These are phyloP conservation scores for Guaruba guarouba DNA, from an alignment of 2,113 vertebrate genomes.

Conservation along the genomic window DNA sequence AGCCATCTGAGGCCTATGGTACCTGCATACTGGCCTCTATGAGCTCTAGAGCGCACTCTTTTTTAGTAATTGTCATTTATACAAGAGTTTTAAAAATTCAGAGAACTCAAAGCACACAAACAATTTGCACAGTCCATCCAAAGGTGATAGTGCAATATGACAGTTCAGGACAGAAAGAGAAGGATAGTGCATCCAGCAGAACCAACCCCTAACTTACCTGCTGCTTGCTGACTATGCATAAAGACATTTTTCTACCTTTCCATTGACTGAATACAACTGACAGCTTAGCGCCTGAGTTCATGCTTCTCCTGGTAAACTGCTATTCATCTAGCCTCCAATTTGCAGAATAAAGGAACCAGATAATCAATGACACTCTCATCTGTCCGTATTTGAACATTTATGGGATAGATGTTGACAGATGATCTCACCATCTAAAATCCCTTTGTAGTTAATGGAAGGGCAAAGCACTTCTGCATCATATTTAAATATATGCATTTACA, in stretches of 20 bases:
- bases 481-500: not conserved
- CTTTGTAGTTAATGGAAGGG: conserved; percentile 30
- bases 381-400: conserved; percentile 43
- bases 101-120: not conserved
- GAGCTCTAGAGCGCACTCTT: rapidly evolving
- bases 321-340: not conserved
- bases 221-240: not conserved
- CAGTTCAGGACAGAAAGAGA: not conserved
- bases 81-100: not conserved
- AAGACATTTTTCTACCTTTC: not conserved
- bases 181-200: not conserved
- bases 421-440: conserved; percentile 22
- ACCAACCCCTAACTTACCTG: not conserved
- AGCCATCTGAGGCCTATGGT: not conserved
- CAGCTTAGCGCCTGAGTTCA: not conserved
- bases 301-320: not conserved
- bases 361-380: conserved; percentile 42
- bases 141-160: not conserved
- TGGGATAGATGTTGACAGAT: conserved; percentile 43
- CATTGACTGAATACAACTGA: not conserved
- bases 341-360: not conserved
- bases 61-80: not conserved
- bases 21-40: not conserved
- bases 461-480: not conserved
- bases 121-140: not conserved